These are phyloP conservation scores for Acronicta aceris DNA, from an alignment of 2,888 invertebrate species.

Conservation along the genomic window DNA sequence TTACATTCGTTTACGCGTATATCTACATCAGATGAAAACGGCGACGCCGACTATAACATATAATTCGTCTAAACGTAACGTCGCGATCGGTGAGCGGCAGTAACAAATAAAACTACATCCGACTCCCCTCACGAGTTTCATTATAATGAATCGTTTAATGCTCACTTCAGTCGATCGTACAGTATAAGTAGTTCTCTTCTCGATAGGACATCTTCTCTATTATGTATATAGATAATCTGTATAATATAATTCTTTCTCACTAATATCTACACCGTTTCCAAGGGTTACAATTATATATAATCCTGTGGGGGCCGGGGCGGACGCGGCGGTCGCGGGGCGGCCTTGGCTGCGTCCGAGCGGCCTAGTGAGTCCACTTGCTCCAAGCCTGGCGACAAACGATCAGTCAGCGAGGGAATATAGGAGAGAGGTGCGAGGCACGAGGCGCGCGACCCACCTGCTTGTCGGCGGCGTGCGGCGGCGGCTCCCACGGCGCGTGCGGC, in stretches of 20 bases:
- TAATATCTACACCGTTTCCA: constrained; percentile 89
- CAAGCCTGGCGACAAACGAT: constrained; percentile 75
- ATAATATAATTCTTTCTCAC: constrained; percentile 88
- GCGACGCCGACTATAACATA: constrained; percentile 68
- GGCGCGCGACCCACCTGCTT: constrained; percentile 67
- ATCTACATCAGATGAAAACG: constrained; percentile 68
- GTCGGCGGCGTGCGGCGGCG: constrained; percentile 71
- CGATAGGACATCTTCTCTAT: constrained; percentile 87
- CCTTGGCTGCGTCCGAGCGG: constrained; percentile 60
- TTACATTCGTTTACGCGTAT: constrained; percentile 65
- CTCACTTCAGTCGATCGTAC: constrained; percentile 85
- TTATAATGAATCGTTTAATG: constrained; percentile 82
- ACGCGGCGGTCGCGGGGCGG: constrained; percentile 56
- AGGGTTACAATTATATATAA: constrained; percentile 84
- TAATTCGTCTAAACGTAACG: constrained; percentile 72
- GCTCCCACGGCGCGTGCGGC: constrained; percentile 76
- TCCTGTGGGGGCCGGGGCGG: constrained; percentile 72
- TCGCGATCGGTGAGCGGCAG: constrained; percentile 67
- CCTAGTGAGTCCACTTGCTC: constrained; percentile 88
- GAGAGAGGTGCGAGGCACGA: not conserved
- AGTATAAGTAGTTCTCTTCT: constrained; percentile 83
- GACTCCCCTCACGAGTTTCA: constrained; percentile 78
- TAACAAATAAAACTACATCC: constrained; percentile 81
- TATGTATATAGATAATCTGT: constrained; percentile 89
- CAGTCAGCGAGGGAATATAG: constrained; percentile 14